Evolutionary conservation across 2,888 invertebrate species (phyloP), one percentile per base, ranked within the genome.

Genomic region (Drosophila rubida): DNA sequence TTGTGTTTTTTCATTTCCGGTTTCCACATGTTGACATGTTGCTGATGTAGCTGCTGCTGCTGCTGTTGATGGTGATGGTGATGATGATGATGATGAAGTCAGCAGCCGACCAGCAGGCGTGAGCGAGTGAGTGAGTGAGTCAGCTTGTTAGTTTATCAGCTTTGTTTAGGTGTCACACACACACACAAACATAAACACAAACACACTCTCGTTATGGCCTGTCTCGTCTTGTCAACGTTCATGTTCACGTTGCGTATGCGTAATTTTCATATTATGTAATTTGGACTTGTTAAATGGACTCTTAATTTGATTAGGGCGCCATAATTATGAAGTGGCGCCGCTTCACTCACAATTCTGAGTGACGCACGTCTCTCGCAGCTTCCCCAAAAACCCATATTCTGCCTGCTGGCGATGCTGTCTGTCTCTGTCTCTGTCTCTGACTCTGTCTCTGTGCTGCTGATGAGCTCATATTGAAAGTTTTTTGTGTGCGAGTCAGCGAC

Each of bases 1-100:
- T 84, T 88, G 85, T 81, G 75, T 83, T 86, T 79, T 78, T 79
- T 84, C 82, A 88, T 88, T 88, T 89, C 89, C 89, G 88, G 88
- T 76, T 87, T 80, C 74, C 78, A 88, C 77, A 84, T 83, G 79
- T 84, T 83, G 78, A 85, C 88, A 83, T 79, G 74, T 60, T 81
- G 75, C 68, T 58, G 19, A 83, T 79, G 74, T 60, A 80, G 75
- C 68, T 58, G 19, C 23, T 22, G 22, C 57, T 55, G 32, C 22
- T 41, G 23, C 37, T 9, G 41, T 6, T 48, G 45, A 58, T 59
- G 48, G 58, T 67, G 53, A 41, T 66, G 55, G 27, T 53, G 48
- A 60, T 65, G 48, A 63, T 60, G 41, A 71, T 67, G 54, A 70
- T 87, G 69, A 74, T 76, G 65, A 78, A 80, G 72, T 80, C 80